Base-by-base conservation (phyloP, 2,797 vertebrate species). In the Aulostomus chinensis region DNA sequence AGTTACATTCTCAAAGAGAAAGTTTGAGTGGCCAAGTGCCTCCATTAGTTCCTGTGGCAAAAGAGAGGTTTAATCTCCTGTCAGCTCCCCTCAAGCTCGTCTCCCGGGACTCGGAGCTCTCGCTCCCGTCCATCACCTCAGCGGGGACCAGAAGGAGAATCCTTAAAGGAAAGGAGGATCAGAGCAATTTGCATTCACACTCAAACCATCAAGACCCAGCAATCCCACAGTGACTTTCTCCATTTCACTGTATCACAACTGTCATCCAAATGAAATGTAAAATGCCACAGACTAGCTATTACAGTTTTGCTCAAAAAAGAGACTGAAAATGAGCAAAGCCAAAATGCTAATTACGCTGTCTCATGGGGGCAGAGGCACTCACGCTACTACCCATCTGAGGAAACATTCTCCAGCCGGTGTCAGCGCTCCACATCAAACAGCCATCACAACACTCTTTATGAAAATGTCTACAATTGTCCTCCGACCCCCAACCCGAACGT, bases 41-140 rank as follows among this genome's bases (percentile, higher is more conserved):
- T n/a, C n/a, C n/a, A n/a, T n/a, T n/a, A n/a, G n/a, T n/a, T n/a
- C n/a, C n/a, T 48, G 52, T 14, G 14, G 80, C 54, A 58, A 79
- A 74, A 57, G 39, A 22, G 6, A 60, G 54, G 80, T 68, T 72
- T 84, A 86, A 86, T 86, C 83, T 85, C 60, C 77, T 73, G 80
- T 85, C 77, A 75, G 70, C 69, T 82, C 66, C 55, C 72, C 65
- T 85, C 68, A 60, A 66, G 63, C 66, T 55, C 36, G 61, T 85
- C 84, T 73, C 73, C 63, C 68, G 63, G 78, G 73, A 80, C 76
- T 69, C 47, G 9, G 41, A 63, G 68, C 33, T 52, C 61, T 78
- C 71, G 49, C 70, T 46, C 64, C 84, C 75, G 83, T 86, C 83
- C 80, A 83, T 86, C 87, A 87, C 67, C 81, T 80, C 79, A 63